Base-by-base conservation (phyloP, 2,888 invertebrate species). In the Physocephala rufipes region DNA sequence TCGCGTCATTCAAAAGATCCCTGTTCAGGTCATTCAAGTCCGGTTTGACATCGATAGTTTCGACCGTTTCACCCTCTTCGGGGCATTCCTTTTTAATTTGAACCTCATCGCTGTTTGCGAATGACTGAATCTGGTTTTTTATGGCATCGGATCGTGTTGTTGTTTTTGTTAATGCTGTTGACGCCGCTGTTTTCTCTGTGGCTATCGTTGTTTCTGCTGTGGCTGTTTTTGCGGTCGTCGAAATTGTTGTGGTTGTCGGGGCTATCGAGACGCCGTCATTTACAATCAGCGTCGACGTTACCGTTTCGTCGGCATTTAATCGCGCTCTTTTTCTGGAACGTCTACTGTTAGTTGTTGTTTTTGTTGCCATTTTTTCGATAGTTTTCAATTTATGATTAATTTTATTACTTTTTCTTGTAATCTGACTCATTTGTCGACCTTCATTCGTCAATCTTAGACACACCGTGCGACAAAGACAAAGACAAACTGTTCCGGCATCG, bases 351-450 rank as follows among this genome's bases (percentile, higher is more conserved):
- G n/a, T n/a, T n/a, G n/a, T n/a, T 12, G 69, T 7, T 64, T 70
- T 70, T 49, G 58, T 16, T 12, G 45, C 21, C 65, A 51, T 65
- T 24, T 63, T 59, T n/a, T 70, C 30, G 78, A 76, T 59, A 77
- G 76, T 4, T 76, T 71, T 62, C 16, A 49, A 19, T 49, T 71
- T 67, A 49, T 28, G 30, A 24, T 2, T 43, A 15, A 58, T 28
- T 49, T 67, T 67, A 16, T 13, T 68, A 21, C 21, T 51, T 68
- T 58, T 67, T 19, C 47, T 59, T 45, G 26, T 47, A 28, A 16
- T 19, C 30, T 68, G 68, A 68, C 68, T 68, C 68, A 68, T 68
- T 45, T 19, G 13, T 47, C 59, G 28, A 58, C 51, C 68, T 62
- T 68, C 49, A 21, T 68, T 24, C 21, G 53, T 30, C 16, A 49